These are phyloP conservation scores for Drosophila multiciliata DNA, from an alignment of 2,888 invertebrate species.

Conservation along the genomic window DNA sequence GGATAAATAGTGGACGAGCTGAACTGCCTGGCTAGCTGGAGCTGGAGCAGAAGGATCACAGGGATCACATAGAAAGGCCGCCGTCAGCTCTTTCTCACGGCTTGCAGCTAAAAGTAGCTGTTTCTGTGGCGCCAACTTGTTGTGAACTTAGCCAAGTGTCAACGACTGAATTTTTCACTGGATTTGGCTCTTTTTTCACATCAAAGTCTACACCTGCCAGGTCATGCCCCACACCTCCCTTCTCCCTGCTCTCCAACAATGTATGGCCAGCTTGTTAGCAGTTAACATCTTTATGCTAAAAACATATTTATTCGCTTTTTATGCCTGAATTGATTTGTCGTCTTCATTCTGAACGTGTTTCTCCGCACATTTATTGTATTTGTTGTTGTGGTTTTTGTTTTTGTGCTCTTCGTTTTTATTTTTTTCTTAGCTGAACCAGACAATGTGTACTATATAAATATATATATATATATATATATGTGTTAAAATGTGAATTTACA, in stretches of 20 bases:
- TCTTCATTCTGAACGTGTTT: conserved; percentile 71
- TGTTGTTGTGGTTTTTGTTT: conserved; percentile 36
- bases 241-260: not conserved
- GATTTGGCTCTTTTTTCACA: conserved; percentile 41
- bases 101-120: conserved; percentile 9
- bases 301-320: conserved; percentile 81
- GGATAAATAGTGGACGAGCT: conserved; percentile 39
- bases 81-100: conserved; percentile 59
- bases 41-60: conserved; percentile 36
- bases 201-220: conserved; percentile 37
- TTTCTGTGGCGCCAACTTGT: conserved; percentile 45
- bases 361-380: conserved; percentile 66
- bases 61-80: conserved; percentile 34
- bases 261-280: conserved; percentile 66
- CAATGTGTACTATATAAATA: conserved; percentile 5
- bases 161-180: conserved; percentile 35
- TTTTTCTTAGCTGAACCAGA: conserved; percentile 22
- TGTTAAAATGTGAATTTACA: conserved; percentile 66
- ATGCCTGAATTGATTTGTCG: conserved; percentile 82
- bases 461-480: conserved; percentile 17
- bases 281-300: conserved; percentile 81
- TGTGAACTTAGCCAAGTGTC: conserved; percentile 57
- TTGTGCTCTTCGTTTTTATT: conserved; percentile 19
- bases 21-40: conserved; percentile 12
- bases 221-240: not conserved